Evolutionary conservation across 2,888 invertebrate genomes (phyloP).

Genomic region (Parnassius mnemosyne): DNA sequence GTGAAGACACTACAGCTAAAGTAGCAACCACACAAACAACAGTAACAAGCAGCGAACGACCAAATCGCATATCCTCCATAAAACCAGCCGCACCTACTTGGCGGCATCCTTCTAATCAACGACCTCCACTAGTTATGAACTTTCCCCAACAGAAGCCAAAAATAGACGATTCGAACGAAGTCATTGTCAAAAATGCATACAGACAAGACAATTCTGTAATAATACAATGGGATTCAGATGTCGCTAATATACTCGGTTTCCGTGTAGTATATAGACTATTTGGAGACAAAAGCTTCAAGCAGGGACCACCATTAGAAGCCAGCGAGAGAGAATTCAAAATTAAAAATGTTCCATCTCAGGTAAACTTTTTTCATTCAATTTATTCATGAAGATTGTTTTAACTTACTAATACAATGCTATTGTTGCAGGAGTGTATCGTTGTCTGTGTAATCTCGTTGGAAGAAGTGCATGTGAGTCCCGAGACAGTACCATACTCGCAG

Average conservation of each 20-base stretch:
- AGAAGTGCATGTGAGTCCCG: constrained; percentile 92
- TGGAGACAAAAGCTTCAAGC: constrained; percentile 93
- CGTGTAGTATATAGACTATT: constrained; percentile 93
- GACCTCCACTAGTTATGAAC: constrained; percentile 87
- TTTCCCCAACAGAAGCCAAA: constrained; percentile 84
- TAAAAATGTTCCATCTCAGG: constrained; percentile 94
- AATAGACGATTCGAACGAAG: constrained; percentile 85
- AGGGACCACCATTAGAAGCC: constrained; percentile 93
- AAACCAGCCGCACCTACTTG: constrained; percentile 68
- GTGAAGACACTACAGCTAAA: constrained; percentile 45
- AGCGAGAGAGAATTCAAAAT: constrained; percentile 95
- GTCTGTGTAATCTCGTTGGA: constrained; percentile 96
- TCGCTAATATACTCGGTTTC: constrained; percentile 92
- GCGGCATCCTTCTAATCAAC: constrained; percentile 78
- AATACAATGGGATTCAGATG: constrained; percentile 95
- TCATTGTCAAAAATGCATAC: constrained; percentile 91
- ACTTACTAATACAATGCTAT: constrained; percentile 30
- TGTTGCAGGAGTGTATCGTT: constrained; percentile 91
- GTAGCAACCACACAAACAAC: constrained; percentile 43
- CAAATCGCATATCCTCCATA: constrained; percentile 54
- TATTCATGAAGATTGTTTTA: constrained; percentile 1
- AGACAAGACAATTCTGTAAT: constrained; percentile 92
- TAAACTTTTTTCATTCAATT: constrained; percentile 49
- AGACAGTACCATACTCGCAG: constrained; percentile 91
- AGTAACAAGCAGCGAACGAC: constrained; percentile 55